These are phyloP conservation scores for Lamellibrachia luymesi DNA, from an alignment of 1,140 invertebrate genomes.

Conservation along the genomic window DNA sequence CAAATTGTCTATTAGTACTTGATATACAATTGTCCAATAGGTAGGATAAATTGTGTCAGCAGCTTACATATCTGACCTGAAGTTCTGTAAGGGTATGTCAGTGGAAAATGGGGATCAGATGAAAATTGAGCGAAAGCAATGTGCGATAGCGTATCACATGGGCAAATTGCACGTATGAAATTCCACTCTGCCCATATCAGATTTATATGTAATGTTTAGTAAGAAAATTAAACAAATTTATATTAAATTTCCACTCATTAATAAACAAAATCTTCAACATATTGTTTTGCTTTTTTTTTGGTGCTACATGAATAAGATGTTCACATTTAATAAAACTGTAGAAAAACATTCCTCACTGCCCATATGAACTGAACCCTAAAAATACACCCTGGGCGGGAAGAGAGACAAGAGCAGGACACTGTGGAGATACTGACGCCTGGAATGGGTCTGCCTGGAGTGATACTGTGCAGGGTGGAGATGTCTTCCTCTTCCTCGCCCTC, in stretches of 20 bases:
- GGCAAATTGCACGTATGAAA: no score
- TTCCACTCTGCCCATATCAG: no score
- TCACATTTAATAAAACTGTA: background rate
- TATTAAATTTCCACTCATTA: no score
- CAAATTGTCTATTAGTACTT: background rate
- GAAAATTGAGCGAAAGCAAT: no score
- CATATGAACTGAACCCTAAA: background rate
- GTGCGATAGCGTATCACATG: no score
- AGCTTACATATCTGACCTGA: no score
- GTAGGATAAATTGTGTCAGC: no score
- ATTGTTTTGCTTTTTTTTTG: background rate
- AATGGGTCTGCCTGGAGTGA: slow-evolving; percentile 37
- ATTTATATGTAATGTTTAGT: no score
- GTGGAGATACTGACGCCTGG: slow-evolving; percentile 31
- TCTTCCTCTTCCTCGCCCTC: slow-evolving; percentile 26
- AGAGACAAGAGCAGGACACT: background rate
- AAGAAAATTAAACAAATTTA: no score
- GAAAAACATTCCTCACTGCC: background rate
- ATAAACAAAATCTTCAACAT: no score
- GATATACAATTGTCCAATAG: background rate
- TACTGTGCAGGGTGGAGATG: slow-evolving; percentile 20
- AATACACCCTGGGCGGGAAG: background rate
- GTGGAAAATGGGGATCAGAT: no score
- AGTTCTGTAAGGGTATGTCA: no score
- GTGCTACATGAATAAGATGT: background rate